phyloP scores from a whole-genome alignment of 2,113 vertebrate species.

The Zapornia atra region DNA sequence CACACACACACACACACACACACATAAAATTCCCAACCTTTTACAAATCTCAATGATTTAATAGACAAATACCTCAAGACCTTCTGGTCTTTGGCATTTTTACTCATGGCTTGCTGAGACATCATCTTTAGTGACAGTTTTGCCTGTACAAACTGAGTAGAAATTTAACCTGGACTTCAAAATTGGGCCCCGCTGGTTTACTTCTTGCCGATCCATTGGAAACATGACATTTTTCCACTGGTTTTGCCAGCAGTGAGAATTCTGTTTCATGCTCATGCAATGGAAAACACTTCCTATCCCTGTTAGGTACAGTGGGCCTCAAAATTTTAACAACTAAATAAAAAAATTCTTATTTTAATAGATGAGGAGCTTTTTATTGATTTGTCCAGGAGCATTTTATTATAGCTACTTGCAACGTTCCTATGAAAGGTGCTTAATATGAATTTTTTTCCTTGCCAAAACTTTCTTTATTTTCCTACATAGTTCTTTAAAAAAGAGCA shows the following conservation, averaged over 20 bases:
- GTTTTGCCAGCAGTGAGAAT: slow-evolving; percentile 12
- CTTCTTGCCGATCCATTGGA: background rate
- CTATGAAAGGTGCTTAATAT: background rate
- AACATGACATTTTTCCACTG: background rate
- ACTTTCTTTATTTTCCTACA: background rate
- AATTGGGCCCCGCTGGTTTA: background rate
- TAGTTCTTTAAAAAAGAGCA: background rate
- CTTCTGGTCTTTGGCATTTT: background rate
- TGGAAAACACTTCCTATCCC: background rate
- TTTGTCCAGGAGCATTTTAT: background rate
- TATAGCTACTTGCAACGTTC: background rate
- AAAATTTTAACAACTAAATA: background rate
- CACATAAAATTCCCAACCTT: background rate
- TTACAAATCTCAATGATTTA: background rate
- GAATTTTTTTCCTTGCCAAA: background rate
- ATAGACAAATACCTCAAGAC: background rate
- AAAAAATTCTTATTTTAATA: background rate
- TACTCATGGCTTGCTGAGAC: background rate
- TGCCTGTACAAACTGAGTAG: background rate
- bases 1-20: background rate
- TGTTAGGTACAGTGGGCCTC: background rate
- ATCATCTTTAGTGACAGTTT: background rate
- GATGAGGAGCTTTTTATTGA: background rate
- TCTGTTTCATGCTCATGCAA: background rate
- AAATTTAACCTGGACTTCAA: background rate